Conservation (phyloP, 1,140 invertebrate species). For the Tetramorium alpestre region DNA sequence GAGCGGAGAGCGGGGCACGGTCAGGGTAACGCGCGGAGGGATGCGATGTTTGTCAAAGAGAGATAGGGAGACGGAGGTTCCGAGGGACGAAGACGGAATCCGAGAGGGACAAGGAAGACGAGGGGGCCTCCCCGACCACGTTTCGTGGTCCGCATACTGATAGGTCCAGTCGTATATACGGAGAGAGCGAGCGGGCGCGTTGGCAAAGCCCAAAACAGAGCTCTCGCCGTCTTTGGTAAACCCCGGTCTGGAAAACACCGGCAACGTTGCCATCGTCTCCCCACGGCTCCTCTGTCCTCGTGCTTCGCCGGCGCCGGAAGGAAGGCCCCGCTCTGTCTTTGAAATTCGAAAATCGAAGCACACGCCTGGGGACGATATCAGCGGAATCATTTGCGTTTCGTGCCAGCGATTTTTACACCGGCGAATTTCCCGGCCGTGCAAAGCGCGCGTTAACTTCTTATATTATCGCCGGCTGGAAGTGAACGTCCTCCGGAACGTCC, state of each 20-base stretch:
- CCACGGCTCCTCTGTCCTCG: neutral
- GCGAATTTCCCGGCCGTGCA: constrained; percentile 23
- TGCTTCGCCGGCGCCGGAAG: neutral
- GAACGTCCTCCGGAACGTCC: constrained; percentile 10
- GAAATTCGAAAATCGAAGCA: constrained; percentile 54
- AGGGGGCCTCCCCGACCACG: constrained; percentile 73
- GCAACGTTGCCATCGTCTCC: constrained; percentile 53
- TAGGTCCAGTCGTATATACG: constrained; percentile 75
- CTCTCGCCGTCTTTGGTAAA: constrained; percentile 70
- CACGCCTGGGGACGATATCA: constrained; percentile 25
- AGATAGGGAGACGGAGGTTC: constrained; percentile 48
- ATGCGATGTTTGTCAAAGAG: constrained; percentile 55
- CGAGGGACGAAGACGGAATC: constrained; percentile 42
- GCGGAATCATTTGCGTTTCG: constrained; percentile 34
- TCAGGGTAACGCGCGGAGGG: constrained; percentile 39
- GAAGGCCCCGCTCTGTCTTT: no score
- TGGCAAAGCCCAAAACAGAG: constrained; percentile 76
- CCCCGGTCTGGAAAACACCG: constrained; percentile 66
- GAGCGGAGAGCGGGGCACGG: neutral
- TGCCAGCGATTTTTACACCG: constrained; percentile 22
- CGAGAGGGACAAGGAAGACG: constrained; percentile 46
- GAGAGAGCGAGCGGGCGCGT: constrained; percentile 58
- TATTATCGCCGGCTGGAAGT: constrained; percentile 24
- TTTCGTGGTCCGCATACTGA: constrained; percentile 85
- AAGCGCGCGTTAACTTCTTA: constrained; percentile 13